These are phyloP conservation scores for Calameuta pallipes DNA, from an alignment of 2,888 invertebrate species.

Conservation along the genomic window DNA sequence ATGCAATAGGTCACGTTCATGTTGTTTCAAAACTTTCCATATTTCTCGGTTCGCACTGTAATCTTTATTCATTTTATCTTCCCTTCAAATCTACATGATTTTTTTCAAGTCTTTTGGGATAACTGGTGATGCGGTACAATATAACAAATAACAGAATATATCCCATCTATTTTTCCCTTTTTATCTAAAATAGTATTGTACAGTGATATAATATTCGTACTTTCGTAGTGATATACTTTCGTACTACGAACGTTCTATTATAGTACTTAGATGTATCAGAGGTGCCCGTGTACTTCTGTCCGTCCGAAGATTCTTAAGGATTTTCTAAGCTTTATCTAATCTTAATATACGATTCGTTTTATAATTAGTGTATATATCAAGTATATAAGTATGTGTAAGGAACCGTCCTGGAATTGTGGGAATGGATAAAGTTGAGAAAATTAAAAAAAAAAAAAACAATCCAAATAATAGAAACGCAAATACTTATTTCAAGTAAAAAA, in stretches of 20 bases:
- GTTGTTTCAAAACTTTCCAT: background rate
- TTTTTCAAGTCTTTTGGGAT: background rate
- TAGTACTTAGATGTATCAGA: background rate
- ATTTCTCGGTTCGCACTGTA: background rate
- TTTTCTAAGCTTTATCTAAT: background rate
- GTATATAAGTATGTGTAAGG: background rate
- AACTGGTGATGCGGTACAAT: background rate
- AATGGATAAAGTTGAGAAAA: background rate
- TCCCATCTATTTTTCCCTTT: background rate
- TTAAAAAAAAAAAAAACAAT: background rate
- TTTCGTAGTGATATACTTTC: background rate
- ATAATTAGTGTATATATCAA: background rate
- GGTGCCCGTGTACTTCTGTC: background rate
- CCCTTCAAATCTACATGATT: background rate
- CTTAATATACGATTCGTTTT: background rate
- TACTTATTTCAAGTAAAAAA: background rate
- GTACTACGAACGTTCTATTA: background rate
- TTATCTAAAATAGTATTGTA: background rate
- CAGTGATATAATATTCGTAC: background rate
- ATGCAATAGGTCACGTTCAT: background rate
- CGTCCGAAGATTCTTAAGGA: background rate
- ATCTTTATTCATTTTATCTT: background rate
- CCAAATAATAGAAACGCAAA: background rate
- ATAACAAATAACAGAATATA: background rate
- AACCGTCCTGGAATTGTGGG: background rate